Conservation (phyloP, 2,888 invertebrate species). For the Oscheius sp. region DNA sequence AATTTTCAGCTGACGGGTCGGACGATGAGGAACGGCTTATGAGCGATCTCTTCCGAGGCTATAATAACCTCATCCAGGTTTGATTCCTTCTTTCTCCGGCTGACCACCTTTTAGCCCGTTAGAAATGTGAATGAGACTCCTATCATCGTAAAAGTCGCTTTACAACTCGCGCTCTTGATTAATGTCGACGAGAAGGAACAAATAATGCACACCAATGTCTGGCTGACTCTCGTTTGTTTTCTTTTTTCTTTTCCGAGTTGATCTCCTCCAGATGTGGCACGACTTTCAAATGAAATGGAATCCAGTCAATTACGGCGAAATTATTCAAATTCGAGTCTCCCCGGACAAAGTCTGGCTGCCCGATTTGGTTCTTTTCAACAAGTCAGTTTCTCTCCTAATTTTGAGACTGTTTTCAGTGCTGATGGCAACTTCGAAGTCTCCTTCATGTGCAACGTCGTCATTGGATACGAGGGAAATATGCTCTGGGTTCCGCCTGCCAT, state of each 20-base stretch:
- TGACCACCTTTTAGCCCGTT: constrained; percentile 69
- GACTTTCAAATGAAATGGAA: constrained; percentile 73
- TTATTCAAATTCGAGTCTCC: constrained; percentile 70
- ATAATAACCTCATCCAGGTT: constrained; percentile 73
- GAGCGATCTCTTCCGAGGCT: constrained; percentile 72
- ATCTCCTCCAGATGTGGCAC: constrained; percentile 58
- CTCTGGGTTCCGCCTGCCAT: constrained; percentile 99
- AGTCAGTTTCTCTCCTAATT: constrained; percentile 47
- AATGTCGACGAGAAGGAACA: constrained; percentile 71
- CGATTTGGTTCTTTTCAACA: constrained; percentile 73
- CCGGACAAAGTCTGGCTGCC: constrained; percentile 73
- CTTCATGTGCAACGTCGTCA: constrained; percentile 94
- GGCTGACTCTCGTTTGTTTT: constrained; percentile 66
- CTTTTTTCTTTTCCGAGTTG: background rate
- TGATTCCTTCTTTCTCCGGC: background rate
- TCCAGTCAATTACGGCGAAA: constrained; percentile 72
- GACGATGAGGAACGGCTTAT: constrained; percentile 72
- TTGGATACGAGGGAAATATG: constrained; percentile 92
- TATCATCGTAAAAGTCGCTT: constrained; percentile 64
- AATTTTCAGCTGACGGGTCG: constrained; percentile 38
- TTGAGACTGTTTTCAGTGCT: constrained; percentile 82
- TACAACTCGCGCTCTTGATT: constrained; percentile 73
- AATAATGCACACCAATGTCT: constrained; percentile 71
- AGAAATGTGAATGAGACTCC: constrained; percentile 67
- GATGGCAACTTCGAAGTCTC: constrained; percentile 99